Evolutionary conservation across 2,113 vertebrate species (phyloP).

Genomic region (Festucalex cinctus): DNA sequence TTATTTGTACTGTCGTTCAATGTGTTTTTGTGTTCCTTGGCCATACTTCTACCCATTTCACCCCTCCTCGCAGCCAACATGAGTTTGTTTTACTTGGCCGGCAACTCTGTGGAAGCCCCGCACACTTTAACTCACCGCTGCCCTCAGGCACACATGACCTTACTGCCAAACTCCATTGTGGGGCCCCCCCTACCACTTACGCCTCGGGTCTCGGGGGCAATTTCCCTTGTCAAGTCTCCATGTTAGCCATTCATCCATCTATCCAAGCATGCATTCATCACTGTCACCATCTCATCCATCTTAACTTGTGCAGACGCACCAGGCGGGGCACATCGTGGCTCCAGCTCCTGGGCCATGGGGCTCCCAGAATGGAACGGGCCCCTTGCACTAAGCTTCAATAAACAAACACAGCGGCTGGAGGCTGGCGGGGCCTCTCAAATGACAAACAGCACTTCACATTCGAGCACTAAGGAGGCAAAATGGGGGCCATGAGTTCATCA

Average conservation of each 20-base stretch:
- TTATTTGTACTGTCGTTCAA: slow-evolving; percentile 48
- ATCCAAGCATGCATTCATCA: slow-evolving; percentile 63
- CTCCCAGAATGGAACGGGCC: slow-evolving; percentile 61
- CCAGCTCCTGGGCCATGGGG: slow-evolving; percentile 53
- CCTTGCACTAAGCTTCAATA: slow-evolving; percentile 65
- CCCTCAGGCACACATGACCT: slow-evolving; percentile 69
- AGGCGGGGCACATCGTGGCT: slow-evolving; percentile 25
- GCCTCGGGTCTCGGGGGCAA: slow-evolving; percentile 51
- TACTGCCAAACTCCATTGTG: slow-evolving; percentile 30
- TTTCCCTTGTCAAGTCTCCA: slow-evolving; percentile 66
- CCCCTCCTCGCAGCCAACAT: slow-evolving; percentile 48
- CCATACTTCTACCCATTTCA: slow-evolving; percentile 32
- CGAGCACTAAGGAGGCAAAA: slow-evolving; percentile 29
- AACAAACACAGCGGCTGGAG: slow-evolving; percentile 73
- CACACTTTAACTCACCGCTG: slow-evolving; percentile 69
- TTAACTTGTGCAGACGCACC: slow-evolving; percentile 59
- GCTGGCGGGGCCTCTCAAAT: slow-evolving; percentile 56
- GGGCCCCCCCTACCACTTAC: slow-evolving; percentile 39
- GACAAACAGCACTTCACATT: slow-evolving; percentile 62
- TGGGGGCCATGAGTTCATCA: slow-evolving; percentile 31
- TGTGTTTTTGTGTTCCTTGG: slow-evolving; percentile 44
- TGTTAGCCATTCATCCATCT: slow-evolving; percentile 69
- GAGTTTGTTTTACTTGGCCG: slow-evolving; percentile 80
- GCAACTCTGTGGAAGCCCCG: slow-evolving; percentile 60
- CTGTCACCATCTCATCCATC: slow-evolving; percentile 69